Evolutionary conservation across 2,113 vertebrate genomes (phyloP).

Genomic region (Mus spicilegus): DNA sequence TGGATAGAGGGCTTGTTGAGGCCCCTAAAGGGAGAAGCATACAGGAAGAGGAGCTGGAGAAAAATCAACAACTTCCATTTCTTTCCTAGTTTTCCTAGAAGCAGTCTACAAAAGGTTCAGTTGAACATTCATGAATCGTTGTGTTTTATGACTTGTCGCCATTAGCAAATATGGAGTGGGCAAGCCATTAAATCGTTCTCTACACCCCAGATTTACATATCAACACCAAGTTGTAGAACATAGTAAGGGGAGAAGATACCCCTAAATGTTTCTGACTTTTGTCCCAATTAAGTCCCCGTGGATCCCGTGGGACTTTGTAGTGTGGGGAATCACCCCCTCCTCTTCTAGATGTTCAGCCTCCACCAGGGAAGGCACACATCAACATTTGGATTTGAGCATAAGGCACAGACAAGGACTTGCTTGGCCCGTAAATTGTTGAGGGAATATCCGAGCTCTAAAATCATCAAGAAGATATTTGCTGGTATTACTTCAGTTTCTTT

Average conservation of each 20-base stretch:
- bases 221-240: slow-evolving; percentile 41
- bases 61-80: slow-evolving; percentile 44
- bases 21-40: background rate
- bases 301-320: slow-evolving; percentile 48
- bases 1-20: background rate
- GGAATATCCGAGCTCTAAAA: slow-evolving; percentile 50
- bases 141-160: slow-evolving; percentile 42
- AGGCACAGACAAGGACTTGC: slow-evolving; percentile 25
- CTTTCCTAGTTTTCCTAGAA: slow-evolving; percentile 57
- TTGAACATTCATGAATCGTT: slow-evolving; percentile 47
- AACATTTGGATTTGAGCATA: slow-evolving; percentile 57
- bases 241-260: background rate
- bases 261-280: slow-evolving; percentile 49
- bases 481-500: slow-evolving; percentile 54
- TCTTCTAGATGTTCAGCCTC: background rate
- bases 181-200: slow-evolving; percentile 26
- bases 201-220: slow-evolving; percentile 19
- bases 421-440: slow-evolving; percentile 12
- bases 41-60: slow-evolving; percentile 1
- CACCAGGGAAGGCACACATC: slow-evolving; percentile 53
- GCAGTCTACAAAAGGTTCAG: background rate
- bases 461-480: slow-evolving; percentile 49
- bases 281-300: slow-evolving; percentile 66
- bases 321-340: background rate
- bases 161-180: slow-evolving; percentile 55